phyloP scores from a whole-genome alignment of 37 sponge, comb jelly and placozoan genomes.

The Oscarella lobularis region DNA sequence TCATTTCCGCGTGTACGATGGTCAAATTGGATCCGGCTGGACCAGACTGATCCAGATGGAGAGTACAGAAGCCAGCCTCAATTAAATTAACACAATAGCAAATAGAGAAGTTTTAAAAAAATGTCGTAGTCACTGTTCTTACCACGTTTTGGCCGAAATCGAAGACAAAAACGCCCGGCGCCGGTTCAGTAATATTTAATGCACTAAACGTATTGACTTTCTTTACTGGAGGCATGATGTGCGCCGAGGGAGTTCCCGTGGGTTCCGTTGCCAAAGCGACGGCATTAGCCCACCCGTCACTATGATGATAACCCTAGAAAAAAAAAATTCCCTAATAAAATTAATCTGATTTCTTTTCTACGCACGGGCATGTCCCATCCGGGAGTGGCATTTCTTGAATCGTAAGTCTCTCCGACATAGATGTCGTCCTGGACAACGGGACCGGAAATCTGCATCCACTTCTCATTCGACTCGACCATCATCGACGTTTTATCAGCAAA shows the following conservation, averaged over 20 bases:
- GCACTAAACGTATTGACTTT: not conserved
- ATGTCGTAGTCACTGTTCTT: not conserved
- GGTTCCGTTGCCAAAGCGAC: not conserved
- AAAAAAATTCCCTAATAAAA: not conserved
- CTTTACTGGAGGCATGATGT: not conserved
- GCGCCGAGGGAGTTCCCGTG: not conserved
- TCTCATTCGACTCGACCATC: not conserved
- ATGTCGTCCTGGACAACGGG: conserved; percentile 1
- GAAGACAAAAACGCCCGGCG: conserved; percentile 2
- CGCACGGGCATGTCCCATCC: not conserved
- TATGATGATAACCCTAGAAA: not conserved
- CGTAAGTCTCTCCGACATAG: not conserved
- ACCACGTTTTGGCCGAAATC: conserved; percentile 9
- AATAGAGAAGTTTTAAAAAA: not conserved
- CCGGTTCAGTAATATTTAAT: not conserved
- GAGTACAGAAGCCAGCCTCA: conserved; percentile 6
- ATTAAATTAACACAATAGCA: not conserved
- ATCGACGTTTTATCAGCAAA: not conserved
- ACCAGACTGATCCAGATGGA: not conserved
- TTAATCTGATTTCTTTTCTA: not conserved
- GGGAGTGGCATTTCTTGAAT: not conserved
- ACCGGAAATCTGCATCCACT: conserved; percentile 5
- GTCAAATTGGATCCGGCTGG: not conserved
- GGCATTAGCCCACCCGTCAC: conserved; percentile 5
- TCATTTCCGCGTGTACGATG: conserved; percentile 2